Percentiles rank a stretch among this genome's conserved stretches.
Evolutionary conservation across 2,797 vertebrate species (phyloP).

Genomic region (Crypturellus tataupa): DNA sequence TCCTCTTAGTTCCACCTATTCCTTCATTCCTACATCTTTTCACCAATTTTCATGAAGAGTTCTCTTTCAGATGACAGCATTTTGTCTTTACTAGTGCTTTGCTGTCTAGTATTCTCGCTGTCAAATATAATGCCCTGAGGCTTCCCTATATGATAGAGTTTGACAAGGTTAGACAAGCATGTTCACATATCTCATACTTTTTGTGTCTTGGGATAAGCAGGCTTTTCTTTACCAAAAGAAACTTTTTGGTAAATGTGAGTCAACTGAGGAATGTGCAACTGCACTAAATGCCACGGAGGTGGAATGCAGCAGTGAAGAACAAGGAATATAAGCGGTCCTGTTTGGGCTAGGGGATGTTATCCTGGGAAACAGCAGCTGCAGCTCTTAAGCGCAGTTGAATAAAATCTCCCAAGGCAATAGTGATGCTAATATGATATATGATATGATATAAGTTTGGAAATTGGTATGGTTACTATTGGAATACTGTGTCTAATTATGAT

Average conservation of each 20-base stretch:
- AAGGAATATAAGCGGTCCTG: not conserved
- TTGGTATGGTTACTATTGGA: not conserved
- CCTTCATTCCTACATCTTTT: not conserved
- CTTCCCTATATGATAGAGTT: rapidly evolving
- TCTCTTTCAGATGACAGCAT: not conserved
- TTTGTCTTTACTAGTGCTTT: not conserved
- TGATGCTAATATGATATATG: not conserved
- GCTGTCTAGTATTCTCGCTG: not conserved
- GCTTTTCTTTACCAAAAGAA: not conserved
- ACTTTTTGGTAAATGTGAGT: not conserved
- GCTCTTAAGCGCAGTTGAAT: not conserved
- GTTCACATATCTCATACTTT: not conserved
- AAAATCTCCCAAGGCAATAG: not conserved
- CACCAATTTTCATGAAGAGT: not conserved
- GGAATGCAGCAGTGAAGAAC: not conserved
- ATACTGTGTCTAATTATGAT: not conserved
- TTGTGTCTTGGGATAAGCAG: not conserved
- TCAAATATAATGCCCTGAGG: not conserved
- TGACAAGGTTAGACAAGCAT: not conserved
- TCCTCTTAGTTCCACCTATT: not conserved
- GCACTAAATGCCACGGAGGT: not conserved
- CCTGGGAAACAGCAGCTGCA: not conserved
- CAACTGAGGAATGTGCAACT: not conserved
- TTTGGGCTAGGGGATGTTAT: not conserved
- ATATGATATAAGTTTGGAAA: not conserved